A percentile compares a stretch with the other conserved stretches of the same genome.
These are phyloP conservation scores for Drosophila repleta DNA, from an alignment of 1,140 invertebrate species.

Conservation along the genomic window DNA sequence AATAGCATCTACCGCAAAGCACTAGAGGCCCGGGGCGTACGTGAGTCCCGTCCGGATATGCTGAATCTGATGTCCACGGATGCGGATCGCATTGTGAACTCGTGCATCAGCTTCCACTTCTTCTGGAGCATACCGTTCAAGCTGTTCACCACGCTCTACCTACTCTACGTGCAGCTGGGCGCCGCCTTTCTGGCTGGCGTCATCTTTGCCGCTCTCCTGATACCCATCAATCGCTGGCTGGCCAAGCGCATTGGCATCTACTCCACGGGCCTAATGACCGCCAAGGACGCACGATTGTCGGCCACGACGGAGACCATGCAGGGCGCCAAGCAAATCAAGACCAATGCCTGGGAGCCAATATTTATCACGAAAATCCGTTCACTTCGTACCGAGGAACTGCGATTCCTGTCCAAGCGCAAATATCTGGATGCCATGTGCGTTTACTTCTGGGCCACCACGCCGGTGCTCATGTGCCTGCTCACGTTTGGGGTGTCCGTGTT, in stretches of 20 bases:
- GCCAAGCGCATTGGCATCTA: constrained; percentile 95
- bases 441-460: constrained; percentile 99
- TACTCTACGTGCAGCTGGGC: constrained; percentile 95
- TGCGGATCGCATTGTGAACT: constrained; percentile 96
- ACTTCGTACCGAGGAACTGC: constrained; percentile 89
- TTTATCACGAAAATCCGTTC: constrained; percentile 90
- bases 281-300: constrained; percentile 96
- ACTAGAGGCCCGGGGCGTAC: constrained; percentile 85
- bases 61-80: constrained; percentile 99
- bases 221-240: constrained; percentile 97
- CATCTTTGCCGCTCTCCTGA: constrained; percentile 92
- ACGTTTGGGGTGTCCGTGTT: constrained; percentile 96
- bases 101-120: constrained; percentile 97
- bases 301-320: constrained; percentile 94
- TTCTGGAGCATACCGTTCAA: constrained; percentile 96
- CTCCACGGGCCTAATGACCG: constrained; percentile 94
- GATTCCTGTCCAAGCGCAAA: constrained; percentile 93
- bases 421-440: constrained; percentile 99
- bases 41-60: constrained; percentile 87
- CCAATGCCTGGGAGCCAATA: constrained; percentile 96
- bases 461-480: constrained; percentile 95
- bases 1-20: constrained; percentile 95
- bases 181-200: constrained; percentile 96
- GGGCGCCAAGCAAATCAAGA: constrained; percentile 95
- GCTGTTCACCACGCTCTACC: constrained; percentile 91